Evolutionary conservation across 1,140 invertebrate genomes (phyloP), one percentile per base, ranked within the genome.

Genomic region (Zaprionus ghesquierei): DNA sequence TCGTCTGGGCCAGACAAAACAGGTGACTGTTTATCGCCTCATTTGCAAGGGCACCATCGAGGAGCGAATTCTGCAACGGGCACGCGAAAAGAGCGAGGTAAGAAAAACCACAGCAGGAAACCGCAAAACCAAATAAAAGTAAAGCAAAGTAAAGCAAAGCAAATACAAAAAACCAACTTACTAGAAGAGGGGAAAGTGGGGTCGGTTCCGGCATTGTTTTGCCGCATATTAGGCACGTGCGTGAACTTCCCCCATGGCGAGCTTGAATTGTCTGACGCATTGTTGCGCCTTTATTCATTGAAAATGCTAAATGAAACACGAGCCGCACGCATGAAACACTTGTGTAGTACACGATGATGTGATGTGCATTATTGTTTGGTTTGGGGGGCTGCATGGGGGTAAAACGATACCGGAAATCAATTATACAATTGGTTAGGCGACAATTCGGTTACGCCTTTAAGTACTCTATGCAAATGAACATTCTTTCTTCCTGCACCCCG

Each of bases 41-140:
- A 97, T 98, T 84, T 98, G 97, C 92, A 97, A 98, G 92, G 97
- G 96, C 1, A 97, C 97, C 25, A 98, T 98, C 55, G 97, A 98
- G 91, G 97, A 98, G 92, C 92, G 97, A 49, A 98, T 98, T 69
- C 93, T 98, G 79, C 96, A 98, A 89, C 93, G 97, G 56, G 97
- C 97, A 0, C 94, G 96, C 62, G 97, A 98, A 92, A 98, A 98
- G 92, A 98, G 97, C 91, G 97, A 98, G 94, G 96, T 97, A 89
- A 92, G 90, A 58, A 31, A 33, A 41, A 33, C 46, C 33, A 59
- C 25, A 59, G 64, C 82, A 90, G 86, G 86, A 90, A 90, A 90
- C 87, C 87, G 65, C 86, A 90, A 80, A 68, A 75, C 65, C 69
- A 69, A 54, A 23, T 12, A 12, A n/a, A 46, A 46, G 18, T 12